Evolutionary conservation across 2,113 vertebrate genomes (phyloP).

Genomic region (Lates calcarifer): DNA sequence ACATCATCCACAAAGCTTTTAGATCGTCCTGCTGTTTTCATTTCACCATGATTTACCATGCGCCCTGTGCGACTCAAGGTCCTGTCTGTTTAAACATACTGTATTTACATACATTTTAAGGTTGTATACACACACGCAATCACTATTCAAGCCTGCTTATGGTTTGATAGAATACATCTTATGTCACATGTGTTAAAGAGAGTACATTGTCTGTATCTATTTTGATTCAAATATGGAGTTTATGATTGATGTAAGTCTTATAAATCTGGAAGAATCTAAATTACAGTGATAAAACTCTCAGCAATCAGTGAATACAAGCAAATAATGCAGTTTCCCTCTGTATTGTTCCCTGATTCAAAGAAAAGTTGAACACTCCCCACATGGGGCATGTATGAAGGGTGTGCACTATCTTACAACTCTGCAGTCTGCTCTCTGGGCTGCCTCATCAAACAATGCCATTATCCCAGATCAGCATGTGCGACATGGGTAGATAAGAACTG

Average conservation of each 20-base stretch:
- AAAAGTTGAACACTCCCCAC: slow-evolving; percentile 10
- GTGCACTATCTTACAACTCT: slow-evolving; percentile 55
- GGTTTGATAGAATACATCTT: neutral
- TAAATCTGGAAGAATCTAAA: slow-evolving; percentile 20
- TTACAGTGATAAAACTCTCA: neutral
- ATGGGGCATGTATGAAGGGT: slow-evolving; percentile 33
- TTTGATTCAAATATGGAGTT: neutral
- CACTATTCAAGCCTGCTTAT: slow-evolving; percentile 14
- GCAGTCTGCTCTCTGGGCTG: slow-evolving; percentile 55
- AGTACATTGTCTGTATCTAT: neutral
- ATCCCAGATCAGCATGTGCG: slow-evolving; percentile 62
- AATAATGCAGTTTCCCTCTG: neutral
- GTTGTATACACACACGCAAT: slow-evolving; percentile 31
- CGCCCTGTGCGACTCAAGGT: slow-evolving; percentile 4
- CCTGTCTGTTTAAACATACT: slow-evolving; percentile 14
- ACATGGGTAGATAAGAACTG: slow-evolving; percentile 65
- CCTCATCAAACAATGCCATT: slow-evolving; percentile 72
- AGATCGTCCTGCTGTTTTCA: slow-evolving; percentile 35
- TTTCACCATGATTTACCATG: neutral
- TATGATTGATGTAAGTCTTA: slow-evolving; percentile 23
- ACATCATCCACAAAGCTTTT: slow-evolving; percentile 12
- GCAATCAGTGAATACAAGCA: slow-evolving; percentile 4
- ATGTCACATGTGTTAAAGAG: no score
- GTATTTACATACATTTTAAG: slow-evolving; percentile 45
- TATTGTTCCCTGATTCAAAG: neutral